Conservation (phyloP, 2,113 vertebrate genomes). For the Tauraco erythrolophus region DNA sequence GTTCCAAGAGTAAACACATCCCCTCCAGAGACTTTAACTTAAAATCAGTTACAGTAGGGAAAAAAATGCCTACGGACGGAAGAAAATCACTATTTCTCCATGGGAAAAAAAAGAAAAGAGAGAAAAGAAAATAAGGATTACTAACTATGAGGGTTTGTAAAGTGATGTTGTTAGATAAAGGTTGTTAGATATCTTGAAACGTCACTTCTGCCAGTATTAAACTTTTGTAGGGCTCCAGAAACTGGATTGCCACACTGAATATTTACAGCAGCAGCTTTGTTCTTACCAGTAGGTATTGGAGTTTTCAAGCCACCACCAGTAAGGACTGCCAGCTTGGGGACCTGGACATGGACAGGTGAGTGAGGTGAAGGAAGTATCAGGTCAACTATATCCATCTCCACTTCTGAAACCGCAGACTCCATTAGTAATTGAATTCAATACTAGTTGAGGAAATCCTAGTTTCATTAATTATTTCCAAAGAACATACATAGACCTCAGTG, state of each 20-base stretch:
- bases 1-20: neutral
- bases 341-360: neutral
- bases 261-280: neutral
- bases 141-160: neutral
- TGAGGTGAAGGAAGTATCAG: neutral
- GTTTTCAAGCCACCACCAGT: neutral
- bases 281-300: neutral
- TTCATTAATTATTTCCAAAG: slow-evolving; percentile 38
- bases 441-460: neutral
- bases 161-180: too few species aligned
- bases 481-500: neutral
- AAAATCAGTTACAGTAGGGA: neutral
- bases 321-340: neutral
- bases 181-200: neutral
- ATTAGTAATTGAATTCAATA: neutral
- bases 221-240: neutral
- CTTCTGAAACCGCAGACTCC: neutral
- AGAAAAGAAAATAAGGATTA: neutral
- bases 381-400: neutral
- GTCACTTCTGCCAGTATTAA: neutral
- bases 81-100: neutral
- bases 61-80: neutral
- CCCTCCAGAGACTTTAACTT: neutral
- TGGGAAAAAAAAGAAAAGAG: too few species aligned
- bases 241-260: neutral